These are phyloP conservation scores for Pteromalus puparum DNA, from an alignment of 1,140 invertebrate genomes.

Conservation along the genomic window DNA sequence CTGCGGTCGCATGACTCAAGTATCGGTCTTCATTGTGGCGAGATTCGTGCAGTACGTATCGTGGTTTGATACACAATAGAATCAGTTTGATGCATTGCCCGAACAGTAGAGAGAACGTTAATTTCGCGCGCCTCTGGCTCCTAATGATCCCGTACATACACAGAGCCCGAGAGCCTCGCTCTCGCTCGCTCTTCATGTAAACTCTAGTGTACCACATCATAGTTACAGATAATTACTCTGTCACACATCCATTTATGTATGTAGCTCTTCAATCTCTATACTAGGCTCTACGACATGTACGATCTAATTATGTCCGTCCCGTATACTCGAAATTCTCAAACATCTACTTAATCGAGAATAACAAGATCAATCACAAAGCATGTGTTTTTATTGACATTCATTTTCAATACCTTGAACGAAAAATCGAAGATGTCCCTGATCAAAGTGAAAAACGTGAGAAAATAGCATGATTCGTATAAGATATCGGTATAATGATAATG, in stretches of 20 bases:
- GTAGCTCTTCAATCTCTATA: slow-evolving; percentile 53
- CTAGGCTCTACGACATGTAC: background rate
- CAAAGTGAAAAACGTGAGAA: no score
- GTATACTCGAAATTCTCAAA: background rate
- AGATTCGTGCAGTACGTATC: slow-evolving; percentile 51
- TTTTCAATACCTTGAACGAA: no score
- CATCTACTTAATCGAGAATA: background rate
- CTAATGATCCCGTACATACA: slow-evolving; percentile 56
- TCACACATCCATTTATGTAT: slow-evolving; percentile 50
- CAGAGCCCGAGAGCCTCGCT: background rate
- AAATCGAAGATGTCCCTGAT: no score
- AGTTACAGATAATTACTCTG: slow-evolving; percentile 51
- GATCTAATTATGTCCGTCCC: background rate
- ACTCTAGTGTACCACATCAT: background rate
- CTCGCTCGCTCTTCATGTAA: slow-evolving; percentile 39
- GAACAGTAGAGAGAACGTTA: slow-evolving; percentile 62
- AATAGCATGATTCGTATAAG: no score
- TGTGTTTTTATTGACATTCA: background rate
- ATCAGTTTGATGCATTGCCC: slow-evolving; percentile 66
- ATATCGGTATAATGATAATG: no score
- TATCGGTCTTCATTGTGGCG: slow-evolving; percentile 57
- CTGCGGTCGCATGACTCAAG: background rate
- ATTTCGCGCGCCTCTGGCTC: slow-evolving; percentile 63
- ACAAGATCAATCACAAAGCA: background rate
- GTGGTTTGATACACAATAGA: slow-evolving; percentile 63